Conservation (phyloP, 2,113 vertebrate species). For the Puma concolor region DNA sequence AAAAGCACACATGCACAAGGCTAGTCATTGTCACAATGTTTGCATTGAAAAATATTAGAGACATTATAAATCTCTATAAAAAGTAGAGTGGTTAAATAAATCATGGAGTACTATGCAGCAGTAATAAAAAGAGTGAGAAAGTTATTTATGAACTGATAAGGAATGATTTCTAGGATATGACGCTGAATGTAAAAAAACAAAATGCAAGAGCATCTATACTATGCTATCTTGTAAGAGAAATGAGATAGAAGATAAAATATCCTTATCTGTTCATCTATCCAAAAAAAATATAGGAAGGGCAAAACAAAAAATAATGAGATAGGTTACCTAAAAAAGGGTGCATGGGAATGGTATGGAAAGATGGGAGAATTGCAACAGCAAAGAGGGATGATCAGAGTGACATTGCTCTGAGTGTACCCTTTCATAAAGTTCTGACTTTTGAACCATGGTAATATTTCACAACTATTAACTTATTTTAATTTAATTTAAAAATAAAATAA, state of each 20-base stretch:
- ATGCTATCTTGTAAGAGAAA: not conserved
- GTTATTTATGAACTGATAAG: not conserved
- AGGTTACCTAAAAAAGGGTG: not conserved
- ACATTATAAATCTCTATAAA: not conserved
- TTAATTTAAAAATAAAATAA: not conserved
- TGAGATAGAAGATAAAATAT: not conserved
- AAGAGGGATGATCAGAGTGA: not conserved
- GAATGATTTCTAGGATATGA: constrained; percentile 4
- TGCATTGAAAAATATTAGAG: not conserved
- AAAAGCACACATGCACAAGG: not conserved
- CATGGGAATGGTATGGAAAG: not conserved
- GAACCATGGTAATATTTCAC: not conserved
- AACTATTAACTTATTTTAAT: not conserved
- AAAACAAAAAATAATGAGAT: not conserved
- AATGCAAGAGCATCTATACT: not conserved
- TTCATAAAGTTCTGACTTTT: not conserved
- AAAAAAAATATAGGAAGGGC: not conserved
- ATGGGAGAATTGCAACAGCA: not conserved
- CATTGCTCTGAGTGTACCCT: not conserved
- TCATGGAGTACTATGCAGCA: not conserved
- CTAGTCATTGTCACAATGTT: not conserved
- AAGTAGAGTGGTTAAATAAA: not conserved
- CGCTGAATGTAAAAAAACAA: not conserved
- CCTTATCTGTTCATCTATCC: not conserved
- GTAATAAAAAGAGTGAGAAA: not conserved